Evolutionary conservation across 2,888 invertebrate species (phyloP), one percentile per base, ranked within the genome.

Genomic region (Hemistola chrysoprasaria): DNA sequence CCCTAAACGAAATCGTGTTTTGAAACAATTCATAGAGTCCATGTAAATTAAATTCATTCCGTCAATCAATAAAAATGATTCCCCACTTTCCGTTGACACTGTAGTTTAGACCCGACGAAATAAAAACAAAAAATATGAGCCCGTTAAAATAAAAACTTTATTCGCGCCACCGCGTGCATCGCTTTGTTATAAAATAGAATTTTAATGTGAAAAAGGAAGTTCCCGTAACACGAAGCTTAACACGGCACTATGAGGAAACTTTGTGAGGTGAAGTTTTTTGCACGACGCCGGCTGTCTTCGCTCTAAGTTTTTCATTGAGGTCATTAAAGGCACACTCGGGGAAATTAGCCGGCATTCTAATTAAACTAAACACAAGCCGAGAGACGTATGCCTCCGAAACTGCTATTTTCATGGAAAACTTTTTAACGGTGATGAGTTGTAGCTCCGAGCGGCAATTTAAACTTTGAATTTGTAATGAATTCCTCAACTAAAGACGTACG

Each of bases 381-480:
- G 57, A 72, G 67, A 71, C 65, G 68, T 67, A 68, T 71, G 66
- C 62, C 49, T 46, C 45, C 50, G 43, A 50, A 39, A 54, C 40
- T 44, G 40, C 40, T 40, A 47, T 53, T 47, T 56, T 47, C 49
- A 38, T 40, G 31, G 30, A 43, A 69, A 81, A 81, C 66, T 78
- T 81, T 78, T 77, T 78, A 80, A 79, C 68, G 69, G 59, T 80
- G 81, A 83, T 82, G 78, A 80, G 78, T 70, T 73, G 70, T 71
- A 71, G 71, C 77, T 74, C 50, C 53, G 62, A 66, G 72, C 71
- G 62, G 71, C 73, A 80, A 78, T 83, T 80, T 72, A 71, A 80
- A 79, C 77, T 80, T 76, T 70, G 73, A 73, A 77, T 75, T 76
- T 70, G 78, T 75, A 75, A 78, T 68, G 68, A 78, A 77, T 77